These are phyloP conservation scores for Euura saliciscinereae DNA, from an alignment of 1,140 invertebrate species.

Conservation along the genomic window DNA sequence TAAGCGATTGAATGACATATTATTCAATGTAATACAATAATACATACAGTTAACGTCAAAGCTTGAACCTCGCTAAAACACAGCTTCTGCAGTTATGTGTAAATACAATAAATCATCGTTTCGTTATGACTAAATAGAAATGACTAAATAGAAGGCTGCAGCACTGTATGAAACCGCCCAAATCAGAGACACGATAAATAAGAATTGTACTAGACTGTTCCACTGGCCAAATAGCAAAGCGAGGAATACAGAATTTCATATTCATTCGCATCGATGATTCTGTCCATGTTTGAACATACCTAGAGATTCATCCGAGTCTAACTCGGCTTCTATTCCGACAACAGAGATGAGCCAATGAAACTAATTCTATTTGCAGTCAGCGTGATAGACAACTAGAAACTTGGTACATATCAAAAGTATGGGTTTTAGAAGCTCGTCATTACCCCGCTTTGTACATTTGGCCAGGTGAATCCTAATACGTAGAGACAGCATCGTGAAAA, in stretches of 20 bases:
- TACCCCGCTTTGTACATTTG: too few relatives aligned
- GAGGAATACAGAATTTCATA: background rate
- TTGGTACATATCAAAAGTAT: too few relatives aligned
- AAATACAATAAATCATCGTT: slow-evolving; percentile 21
- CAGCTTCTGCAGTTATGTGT: slow-evolving; percentile 48
- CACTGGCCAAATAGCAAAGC: background rate
- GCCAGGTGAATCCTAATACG: slow-evolving; percentile 10
- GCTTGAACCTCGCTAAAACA: slow-evolving; percentile 50
- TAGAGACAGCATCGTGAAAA: slow-evolving; percentile 23
- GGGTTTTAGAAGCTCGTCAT: too few relatives aligned
- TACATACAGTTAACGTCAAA: slow-evolving; percentile 32
- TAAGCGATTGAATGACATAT: slow-evolving; percentile 42
- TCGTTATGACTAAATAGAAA: background rate
- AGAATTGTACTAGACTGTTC: background rate
- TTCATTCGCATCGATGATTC: background rate
- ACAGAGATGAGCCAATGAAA: too few relatives aligned
- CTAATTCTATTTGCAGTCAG: too few relatives aligned
- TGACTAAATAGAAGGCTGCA: background rate
- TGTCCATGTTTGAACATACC: background rate
- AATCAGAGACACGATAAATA: background rate
- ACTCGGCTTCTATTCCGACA: too few relatives aligned
- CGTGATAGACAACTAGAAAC: too few relatives aligned
- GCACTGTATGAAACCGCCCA: background rate
- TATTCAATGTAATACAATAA: slow-evolving; percentile 39
- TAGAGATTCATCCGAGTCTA: too few relatives aligned